Evolutionary conservation across 2,797 vertebrate genomes (phyloP).

Genomic region (Coregonus suidteri): DNA sequence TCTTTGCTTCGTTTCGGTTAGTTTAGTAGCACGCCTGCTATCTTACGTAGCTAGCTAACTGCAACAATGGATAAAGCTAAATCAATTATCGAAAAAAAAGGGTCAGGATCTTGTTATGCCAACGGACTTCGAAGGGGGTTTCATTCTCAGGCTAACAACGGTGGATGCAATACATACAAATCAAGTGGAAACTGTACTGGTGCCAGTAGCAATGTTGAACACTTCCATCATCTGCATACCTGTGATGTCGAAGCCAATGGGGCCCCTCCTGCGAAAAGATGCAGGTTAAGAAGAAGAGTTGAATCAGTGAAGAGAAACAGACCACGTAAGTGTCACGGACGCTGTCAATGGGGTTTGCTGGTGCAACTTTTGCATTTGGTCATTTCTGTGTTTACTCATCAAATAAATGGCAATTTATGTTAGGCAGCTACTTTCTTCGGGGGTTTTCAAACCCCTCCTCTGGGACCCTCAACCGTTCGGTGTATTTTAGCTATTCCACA

Average conservation of each 20-base stretch:
- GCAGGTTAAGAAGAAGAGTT: conserved; percentile 83
- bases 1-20: neutral
- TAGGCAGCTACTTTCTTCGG: too few species aligned
- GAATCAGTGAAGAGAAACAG: conserved; percentile 85
- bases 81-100: conserved; percentile 75
- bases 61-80: conserved; percentile 76
- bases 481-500: too few species aligned
- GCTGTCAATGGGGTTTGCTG: neutral
- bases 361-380: neutral
- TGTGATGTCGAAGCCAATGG: conserved; percentile 72
- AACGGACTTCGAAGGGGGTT: conserved; percentile 81
- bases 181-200: conserved; percentile 38
- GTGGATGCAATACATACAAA: conserved; percentile 60
- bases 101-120: conserved; percentile 65
- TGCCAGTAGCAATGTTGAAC: conserved; percentile 58
- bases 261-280: conserved; percentile 87
- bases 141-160: conserved; percentile 68
- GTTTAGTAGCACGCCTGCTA: neutral
- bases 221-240: conserved; percentile 68
- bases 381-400: neutral
- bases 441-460: neutral
- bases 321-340: conserved; percentile 84
- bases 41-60: neutral
- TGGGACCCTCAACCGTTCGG: neutral
- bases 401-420: neutral